phyloP scores from a whole-genome alignment of 2,888 invertebrate species.

The Chaitophorus viminalis region DNA sequence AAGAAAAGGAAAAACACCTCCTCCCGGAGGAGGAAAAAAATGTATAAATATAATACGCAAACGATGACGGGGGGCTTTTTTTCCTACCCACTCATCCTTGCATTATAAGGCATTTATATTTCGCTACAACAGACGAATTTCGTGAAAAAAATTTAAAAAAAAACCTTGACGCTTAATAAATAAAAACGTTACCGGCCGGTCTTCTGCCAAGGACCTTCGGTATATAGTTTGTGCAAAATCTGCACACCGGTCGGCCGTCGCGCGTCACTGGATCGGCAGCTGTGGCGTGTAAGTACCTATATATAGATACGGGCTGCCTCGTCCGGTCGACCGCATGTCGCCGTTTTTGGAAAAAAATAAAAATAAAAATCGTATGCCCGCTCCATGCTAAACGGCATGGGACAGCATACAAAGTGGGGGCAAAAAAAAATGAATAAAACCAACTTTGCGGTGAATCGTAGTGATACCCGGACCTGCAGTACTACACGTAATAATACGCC shows the following conservation, averaged over 20 bases:
- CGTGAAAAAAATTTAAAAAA: neutral
- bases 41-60: constrained; percentile 20
- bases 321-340: neutral
- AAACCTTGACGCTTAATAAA: neutral
- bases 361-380: neutral
- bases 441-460: neutral
- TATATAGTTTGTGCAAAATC: neutral
- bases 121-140: neutral
- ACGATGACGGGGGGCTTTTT: constrained; percentile 27
- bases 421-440: too few relatives aligned
- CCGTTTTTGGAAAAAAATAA: neutral
- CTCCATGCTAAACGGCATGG: too few relatives aligned
- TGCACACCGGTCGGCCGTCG: neutral
- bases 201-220: neutral
- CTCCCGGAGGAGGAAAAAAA: neutral
- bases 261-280: too few relatives aligned
- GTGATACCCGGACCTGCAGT: too few relatives aligned
- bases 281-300: too few relatives aligned
- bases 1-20: neutral
- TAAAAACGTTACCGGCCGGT: neutral
- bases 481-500: too few relatives aligned
- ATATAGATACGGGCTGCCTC: too few relatives aligned
- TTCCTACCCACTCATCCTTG: neutral
- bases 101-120: neutral
- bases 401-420: too few relatives aligned